These are phyloP conservation scores for Psephotus haematonotus DNA, from an alignment of 2,113 vertebrate genomes.

Conservation along the genomic window DNA sequence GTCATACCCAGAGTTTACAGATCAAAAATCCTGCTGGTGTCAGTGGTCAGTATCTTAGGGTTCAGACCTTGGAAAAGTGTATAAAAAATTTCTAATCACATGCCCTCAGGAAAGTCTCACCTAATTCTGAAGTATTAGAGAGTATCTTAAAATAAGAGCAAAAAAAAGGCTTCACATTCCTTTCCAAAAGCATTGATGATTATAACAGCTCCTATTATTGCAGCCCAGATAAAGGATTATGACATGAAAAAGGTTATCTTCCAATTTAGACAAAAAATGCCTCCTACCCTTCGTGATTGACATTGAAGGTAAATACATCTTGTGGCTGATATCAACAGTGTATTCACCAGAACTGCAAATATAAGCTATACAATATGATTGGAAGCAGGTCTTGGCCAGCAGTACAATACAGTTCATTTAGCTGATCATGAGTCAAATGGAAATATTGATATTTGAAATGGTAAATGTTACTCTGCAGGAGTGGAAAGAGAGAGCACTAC, in stretches of 20 bases:
- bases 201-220: not conserved
- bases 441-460: slow-evolving; percentile 48
- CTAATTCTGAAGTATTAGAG: not conserved
- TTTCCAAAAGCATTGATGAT: not conserved
- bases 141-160: not conserved
- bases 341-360: not conserved
- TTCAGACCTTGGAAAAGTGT: not conserved
- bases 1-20: not conserved
- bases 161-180: not conserved
- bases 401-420: not conserved
- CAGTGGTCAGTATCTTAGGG: not conserved
- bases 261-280: not conserved
- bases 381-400: not conserved
- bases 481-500: not conserved
- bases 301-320: not conserved
- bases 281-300: not conserved
- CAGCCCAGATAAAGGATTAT: not conserved
- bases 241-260: not conserved
- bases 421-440: not conserved
- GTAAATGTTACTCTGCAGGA: not conserved
- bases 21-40: not conserved
- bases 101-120: not conserved
- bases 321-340: not conserved
- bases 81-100: not conserved
- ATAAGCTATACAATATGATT: not conserved